phyloP scores from a whole-genome alignment of 2,888 invertebrate species.

The Branchellion lobata region DNA sequence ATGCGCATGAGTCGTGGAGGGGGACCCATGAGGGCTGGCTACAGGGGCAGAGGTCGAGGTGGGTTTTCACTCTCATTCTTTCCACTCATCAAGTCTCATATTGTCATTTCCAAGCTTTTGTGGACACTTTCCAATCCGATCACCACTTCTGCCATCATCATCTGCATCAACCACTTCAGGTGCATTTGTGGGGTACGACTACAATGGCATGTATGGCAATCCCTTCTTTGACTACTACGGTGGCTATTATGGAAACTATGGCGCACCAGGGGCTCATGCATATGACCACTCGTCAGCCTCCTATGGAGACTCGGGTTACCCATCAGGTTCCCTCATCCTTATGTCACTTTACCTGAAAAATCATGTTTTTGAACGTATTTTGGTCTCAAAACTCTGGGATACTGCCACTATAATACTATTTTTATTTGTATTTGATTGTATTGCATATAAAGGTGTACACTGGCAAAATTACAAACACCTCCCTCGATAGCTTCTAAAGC shows the following conservation, averaged over 20 bases:
- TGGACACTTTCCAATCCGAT: too few species aligned
- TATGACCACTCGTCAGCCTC: conserved; percentile 39
- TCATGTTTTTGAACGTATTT: neutral
- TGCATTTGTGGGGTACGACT: conserved; percentile 60
- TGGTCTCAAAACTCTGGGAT: neutral
- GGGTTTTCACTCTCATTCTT: neutral
- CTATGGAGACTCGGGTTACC: conserved; percentile 66
- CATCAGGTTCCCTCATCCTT: neutral
- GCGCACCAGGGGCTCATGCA: conserved; percentile 10
- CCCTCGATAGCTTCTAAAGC: neutral
- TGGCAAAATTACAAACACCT: too few species aligned
- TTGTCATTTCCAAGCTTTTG: too few species aligned
- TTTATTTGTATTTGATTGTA: too few species aligned
- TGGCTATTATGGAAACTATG: conserved; percentile 65
- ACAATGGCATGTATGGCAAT: conserved; percentile 49
- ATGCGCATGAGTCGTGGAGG: conserved; percentile 64
- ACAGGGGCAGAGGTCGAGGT: conserved; percentile 36
- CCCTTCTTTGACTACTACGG: conserved; percentile 58
- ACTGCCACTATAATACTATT: too few species aligned
- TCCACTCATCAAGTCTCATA: neutral
- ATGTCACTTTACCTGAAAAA: too few species aligned
- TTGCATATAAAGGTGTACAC: too few species aligned
- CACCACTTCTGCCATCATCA: too few species aligned
- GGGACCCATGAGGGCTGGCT: conserved; percentile 47
- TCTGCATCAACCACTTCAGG: too few species aligned